Conservation (phyloP, 2,888 invertebrate species). For the Zaprionus bogoriensis region DNA sequence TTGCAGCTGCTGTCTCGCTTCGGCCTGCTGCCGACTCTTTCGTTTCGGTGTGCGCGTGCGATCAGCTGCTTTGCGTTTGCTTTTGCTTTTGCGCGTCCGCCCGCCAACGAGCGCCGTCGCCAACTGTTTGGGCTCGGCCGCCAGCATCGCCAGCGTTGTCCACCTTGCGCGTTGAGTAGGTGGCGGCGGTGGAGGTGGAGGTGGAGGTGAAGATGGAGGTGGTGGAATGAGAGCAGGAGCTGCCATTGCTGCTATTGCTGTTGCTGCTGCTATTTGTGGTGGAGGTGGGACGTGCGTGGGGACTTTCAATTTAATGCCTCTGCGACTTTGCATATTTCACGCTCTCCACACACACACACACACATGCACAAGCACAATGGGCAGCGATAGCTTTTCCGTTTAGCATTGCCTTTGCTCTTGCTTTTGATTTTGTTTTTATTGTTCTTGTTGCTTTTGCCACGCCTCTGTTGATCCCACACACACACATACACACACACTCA, state of each 20-base stretch:
- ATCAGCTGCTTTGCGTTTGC: conserved; percentile 9
- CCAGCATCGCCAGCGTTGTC: not conserved
- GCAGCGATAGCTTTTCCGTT: conserved; percentile 1
- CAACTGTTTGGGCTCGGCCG: conserved; percentile 52
- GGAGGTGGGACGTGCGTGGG: not conserved
- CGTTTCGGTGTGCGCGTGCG: conserved; percentile 11
- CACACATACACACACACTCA: not conserved
- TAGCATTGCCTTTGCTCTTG: not conserved
- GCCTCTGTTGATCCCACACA: not conserved
- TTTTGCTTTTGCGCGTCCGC: conserved; percentile 50
- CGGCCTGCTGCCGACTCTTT: conserved; percentile 14
- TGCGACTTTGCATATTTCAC: conserved; percentile 54
- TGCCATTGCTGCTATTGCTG: too few species aligned
- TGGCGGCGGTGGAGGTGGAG: not conserved
- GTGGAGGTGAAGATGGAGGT: not conserved
- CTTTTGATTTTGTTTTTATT: not conserved
- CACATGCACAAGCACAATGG: too few species aligned
- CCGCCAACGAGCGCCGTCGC: conserved; percentile 62
- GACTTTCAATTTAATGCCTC: conserved; percentile 39
- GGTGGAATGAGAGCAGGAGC: too few species aligned
- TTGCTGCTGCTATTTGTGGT: too few species aligned
- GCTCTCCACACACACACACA: conserved; percentile 42
- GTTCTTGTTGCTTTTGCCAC: not conserved
- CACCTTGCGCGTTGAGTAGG: conserved; percentile 7
- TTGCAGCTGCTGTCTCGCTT: conserved; percentile 1